These are phyloP conservation scores for Tetranychus cinnabarinus DNA, from an alignment of 1,140 invertebrate species.

Conservation along the genomic window DNA sequence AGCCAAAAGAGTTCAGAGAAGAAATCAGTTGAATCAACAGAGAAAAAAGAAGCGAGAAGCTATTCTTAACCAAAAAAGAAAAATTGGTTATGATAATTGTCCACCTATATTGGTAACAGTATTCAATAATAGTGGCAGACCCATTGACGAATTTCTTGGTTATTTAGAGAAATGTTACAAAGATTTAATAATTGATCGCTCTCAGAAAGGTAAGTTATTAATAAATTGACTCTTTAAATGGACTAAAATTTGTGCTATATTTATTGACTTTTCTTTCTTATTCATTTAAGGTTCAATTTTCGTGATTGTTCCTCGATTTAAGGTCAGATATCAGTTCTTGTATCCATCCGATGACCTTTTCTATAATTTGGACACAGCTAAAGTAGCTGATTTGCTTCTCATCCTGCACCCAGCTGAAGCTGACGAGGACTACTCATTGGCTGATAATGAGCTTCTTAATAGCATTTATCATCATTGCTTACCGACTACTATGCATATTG, in stretches of 20 bases:
- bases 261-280: neutral
- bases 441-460: constrained; percentile 35
- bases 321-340: constrained; percentile 56
- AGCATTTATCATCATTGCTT: constrained; percentile 55
- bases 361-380: constrained; percentile 50
- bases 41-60: constrained; percentile 59
- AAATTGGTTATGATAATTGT: constrained; percentile 30
- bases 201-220: neutral
- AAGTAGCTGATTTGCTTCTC: constrained; percentile 49
- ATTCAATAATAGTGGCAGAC: neutral
- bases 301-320: constrained; percentile 37
- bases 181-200: neutral
- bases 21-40: constrained; percentile 44
- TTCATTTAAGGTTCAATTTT: neutral
- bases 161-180: too few species aligned
- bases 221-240: neutral
- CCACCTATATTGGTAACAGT: constrained; percentile 49
- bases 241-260: too few species aligned
- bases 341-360: constrained; percentile 43
- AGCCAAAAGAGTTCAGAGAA: constrained; percentile 26
- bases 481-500: constrained; percentile 44
- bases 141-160: neutral
- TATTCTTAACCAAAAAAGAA: constrained; percentile 44
- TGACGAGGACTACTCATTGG: constrained; percentile 10
- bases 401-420: constrained; percentile 35